Percentiles rank a stretch among this genome's conserved stretches.
Conservation (phyloP, 2,888 invertebrate genomes). For the Calameuta pallipes region DNA sequence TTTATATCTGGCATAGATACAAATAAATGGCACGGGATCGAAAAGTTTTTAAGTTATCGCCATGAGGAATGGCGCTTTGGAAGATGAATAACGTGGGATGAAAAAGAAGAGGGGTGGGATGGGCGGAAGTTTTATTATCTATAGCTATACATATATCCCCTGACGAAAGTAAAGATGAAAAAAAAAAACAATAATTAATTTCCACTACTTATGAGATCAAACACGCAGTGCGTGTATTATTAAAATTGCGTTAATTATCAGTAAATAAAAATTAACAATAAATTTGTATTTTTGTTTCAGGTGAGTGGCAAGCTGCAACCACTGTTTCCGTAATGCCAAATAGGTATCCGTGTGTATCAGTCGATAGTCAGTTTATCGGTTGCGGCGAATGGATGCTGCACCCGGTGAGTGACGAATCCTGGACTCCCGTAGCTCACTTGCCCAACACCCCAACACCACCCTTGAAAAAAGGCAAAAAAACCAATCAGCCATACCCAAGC, state of each 20-base stretch:
- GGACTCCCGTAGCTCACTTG: constrained; percentile 46
- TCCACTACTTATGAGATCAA: neutral
- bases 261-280: neutral
- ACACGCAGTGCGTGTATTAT: neutral
- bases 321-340: constrained; percentile 66
- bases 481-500: constrained; percentile 30
- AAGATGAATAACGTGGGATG: constrained; percentile 11
- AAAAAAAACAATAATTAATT: neutral
- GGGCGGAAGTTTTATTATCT: neutral
- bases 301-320: constrained; percentile 66
- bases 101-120: neutral
- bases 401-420: constrained; percentile 65
- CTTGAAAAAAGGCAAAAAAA: constrained; percentile 18
- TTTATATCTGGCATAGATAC: constrained; percentile 19
- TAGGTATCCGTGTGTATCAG: constrained; percentile 64
- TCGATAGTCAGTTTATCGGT: constrained; percentile 65
- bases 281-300: constrained; percentile 55
- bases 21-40: constrained; percentile 20
- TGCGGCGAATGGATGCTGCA: constrained; percentile 66
- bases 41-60: constrained; percentile 21
- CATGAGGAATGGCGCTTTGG: constrained; percentile 13
- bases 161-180: neutral
- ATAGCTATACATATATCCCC: neutral
- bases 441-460: constrained; percentile 31
- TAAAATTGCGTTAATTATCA: neutral